Evolutionary conservation across 2,888 invertebrate species (phyloP), one percentile per base, ranked within the genome.

Genomic region (Baccha elongata): DNA sequence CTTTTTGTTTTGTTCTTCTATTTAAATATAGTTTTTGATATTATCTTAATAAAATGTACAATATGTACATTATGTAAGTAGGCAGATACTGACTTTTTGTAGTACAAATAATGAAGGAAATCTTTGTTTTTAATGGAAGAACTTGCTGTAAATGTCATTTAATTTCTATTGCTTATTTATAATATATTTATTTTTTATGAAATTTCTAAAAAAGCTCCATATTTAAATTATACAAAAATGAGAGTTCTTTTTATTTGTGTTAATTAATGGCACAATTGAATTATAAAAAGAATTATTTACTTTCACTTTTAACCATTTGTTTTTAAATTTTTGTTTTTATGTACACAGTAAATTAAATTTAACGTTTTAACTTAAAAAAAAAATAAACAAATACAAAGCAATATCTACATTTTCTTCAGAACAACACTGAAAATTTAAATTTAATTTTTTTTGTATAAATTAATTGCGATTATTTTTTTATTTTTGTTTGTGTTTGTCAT

Each of bases 191-290:
- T n/a, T n/a, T 42, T 60, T 17, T 11, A 11, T 53, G n/a, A 35
- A 35, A 17, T 15, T 6, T 29, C 15, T 26, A 7, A 50, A 53
- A 8, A 19, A 26, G 15, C 26, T 21, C 35, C n/a, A 1, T 55
- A 35, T 55, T 37, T 8, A 5, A 21, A 37, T 44, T 19, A 26
- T n/a, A 53, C 35, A 21, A 55, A 37, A 37, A 55, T 7, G 35
- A 13, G 1, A n/a, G 37, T 60, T 65, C 44, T 29, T 71, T 53
- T 26, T 55, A 13, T 64, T 48, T 37, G 21, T 68, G 37, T 50
- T 55, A 48, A 46, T 67, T 64, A 78, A 83, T 83, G 83, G 83
- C 83, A 83, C 83, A 72, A 37, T 83, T 78, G 83, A 83, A 83
- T 78, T 78, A 67, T 29, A 62, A 50, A 75, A 53, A 50, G 7